Evolutionary conservation across 2,113 vertebrate species (phyloP), one percentile per base, ranked within the genome.

Genomic region (Nanorana parkeri): DNA sequence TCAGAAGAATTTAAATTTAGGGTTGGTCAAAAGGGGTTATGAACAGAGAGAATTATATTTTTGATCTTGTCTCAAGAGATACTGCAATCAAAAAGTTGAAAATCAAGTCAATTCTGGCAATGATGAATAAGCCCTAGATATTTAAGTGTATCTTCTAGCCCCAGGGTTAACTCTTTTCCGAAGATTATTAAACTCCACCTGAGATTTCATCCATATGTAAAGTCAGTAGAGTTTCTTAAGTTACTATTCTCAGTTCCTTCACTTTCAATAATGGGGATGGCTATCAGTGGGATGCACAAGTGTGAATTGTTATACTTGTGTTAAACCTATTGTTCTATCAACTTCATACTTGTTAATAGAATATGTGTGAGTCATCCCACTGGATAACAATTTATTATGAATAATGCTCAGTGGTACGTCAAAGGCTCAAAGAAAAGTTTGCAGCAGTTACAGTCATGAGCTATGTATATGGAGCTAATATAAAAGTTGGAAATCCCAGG

Each of bases 51-150:
- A 58, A 74, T 74, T n/a, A 32, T 58, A 74, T 32, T 74, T 74
- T 74, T 74, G 71, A 74, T 74, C 71, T 74, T 60, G 71, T 74
- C 71, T 74, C 71, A 60, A 56, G 71, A 74, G 71, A 58, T 74
- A 58, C 16, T 36, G 28, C 54, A 56, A 74, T 74, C 71, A 74
- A 0, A 74, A 74, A 74, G 54, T 74, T 58, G 32, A 28, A 58
- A 74, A 74, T 60, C 54, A 74, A 58, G 71, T 74, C 54, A 74
- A 74, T 60, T 74, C 28, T 74, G 55, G 54, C 54, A 74, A 74
- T 58, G 71, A 74, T 2, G 51, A 74, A 74, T 74, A 74, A 60
- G 26, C 71, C 55, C 71, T 74, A 54, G 71, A 74, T 74, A 74
- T 58, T 74, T 74, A 74, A 74, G 71, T 60, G 20, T 58, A 74